These are phyloP conservation scores for Aethina tumida DNA, from an alignment of 1,140 invertebrate species.

Conservation along the genomic window DNA sequence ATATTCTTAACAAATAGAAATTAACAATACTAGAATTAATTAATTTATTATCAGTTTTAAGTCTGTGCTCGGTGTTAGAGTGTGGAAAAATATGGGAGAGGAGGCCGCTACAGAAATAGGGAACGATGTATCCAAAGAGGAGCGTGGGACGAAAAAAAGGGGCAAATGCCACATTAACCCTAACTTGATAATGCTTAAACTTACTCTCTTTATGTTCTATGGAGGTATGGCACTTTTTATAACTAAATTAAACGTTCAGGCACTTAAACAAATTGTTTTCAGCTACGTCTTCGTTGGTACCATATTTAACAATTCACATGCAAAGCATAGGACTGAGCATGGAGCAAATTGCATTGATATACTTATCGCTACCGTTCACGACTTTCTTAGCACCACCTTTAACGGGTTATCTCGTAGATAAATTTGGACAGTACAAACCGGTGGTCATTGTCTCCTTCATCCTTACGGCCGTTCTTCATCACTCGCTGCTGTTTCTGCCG, in stretches of 20 bases:
- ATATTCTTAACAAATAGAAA: constrained; percentile 8
- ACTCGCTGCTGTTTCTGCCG: constrained; percentile 59
- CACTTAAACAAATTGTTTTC: constrained; percentile 26
- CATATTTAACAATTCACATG: constrained; percentile 81
- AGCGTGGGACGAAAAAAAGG: constrained; percentile 15
- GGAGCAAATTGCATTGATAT: constrained; percentile 75
- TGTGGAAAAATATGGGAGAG: constrained; percentile 2
- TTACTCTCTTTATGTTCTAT: constrained; percentile 70
- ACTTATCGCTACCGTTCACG: constrained; percentile 70
- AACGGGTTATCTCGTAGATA: constrained; percentile 69
- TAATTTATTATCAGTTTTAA: background rate
- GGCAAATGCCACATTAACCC: constrained; percentile 45
- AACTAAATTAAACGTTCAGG: background rate
- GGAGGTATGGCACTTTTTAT: constrained; percentile 45
- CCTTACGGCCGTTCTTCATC: constrained; percentile 61
- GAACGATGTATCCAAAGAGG: no score
- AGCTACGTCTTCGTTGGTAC: constrained; percentile 69
- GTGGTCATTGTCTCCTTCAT: constrained; percentile 64
- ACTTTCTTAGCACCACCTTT: constrained; percentile 70
- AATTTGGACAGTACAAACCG: constrained; percentile 70
- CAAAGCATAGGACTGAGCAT: constrained; percentile 74
- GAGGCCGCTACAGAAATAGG: constrained; percentile 14
- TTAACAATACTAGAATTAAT: background rate
- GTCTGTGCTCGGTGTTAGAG: background rate
- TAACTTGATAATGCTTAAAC: constrained; percentile 66